Conservation (phyloP, 2,888 invertebrate species). For the Mythimna albipuncta region DNA sequence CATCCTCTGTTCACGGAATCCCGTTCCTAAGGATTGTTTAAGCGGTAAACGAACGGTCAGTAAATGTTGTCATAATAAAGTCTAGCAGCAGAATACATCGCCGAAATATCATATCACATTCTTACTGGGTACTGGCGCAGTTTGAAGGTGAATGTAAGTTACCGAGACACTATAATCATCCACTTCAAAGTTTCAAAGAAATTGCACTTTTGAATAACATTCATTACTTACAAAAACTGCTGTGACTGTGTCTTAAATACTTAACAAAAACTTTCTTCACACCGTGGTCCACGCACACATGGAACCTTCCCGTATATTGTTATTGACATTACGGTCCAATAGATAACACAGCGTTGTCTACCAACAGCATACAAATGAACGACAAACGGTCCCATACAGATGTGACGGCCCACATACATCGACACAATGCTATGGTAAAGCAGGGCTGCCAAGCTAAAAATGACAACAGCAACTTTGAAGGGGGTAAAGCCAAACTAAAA, state of each 20-base stretch:
- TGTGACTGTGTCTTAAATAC: neutral
- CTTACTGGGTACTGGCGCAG: neutral
- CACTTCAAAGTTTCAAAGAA: neutral
- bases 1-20: conserved; percentile 22
- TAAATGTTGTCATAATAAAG: conserved; percentile 38
- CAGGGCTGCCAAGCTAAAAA: conserved; percentile 52
- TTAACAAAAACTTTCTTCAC: conserved; percentile 56
- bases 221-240: neutral
- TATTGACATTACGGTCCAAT: conserved; percentile 80
- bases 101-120: conserved; percentile 32
- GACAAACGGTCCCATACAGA: conserved; percentile 74
- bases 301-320: conserved; percentile 61
- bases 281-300: conserved; percentile 37
- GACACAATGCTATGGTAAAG: conserved; percentile 69
- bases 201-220: too few species aligned
- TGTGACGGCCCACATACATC: conserved; percentile 73
- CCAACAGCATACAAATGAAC: conserved; percentile 80
- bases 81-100: neutral
- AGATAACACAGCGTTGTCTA: conserved; percentile 76
- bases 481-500: neutral
- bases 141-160: conserved; percentile 7
- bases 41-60: conserved; percentile 9
- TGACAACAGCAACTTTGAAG: neutral
- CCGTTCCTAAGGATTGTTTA: conserved; percentile 4
- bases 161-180: neutral